Evolutionary conservation across 2,888 invertebrate genomes (phyloP), one percentile per base, ranked within the genome.

Genomic region (Troilus luridus): DNA sequence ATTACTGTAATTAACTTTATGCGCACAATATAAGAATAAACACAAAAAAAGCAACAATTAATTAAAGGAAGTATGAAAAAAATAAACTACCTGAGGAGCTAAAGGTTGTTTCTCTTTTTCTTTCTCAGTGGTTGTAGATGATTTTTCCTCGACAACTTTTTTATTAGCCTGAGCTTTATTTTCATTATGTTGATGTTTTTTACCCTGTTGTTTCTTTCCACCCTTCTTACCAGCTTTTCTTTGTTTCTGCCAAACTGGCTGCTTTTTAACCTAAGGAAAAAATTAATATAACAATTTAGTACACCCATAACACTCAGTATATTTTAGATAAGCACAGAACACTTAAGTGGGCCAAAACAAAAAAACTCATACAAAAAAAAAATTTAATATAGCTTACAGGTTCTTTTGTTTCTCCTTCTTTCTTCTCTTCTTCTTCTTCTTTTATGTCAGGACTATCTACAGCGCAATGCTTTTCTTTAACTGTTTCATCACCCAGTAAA

Each of bases 231-330:
- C 95, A 94, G 95, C 94, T 94, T 96, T 95, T 93, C 96, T 95
- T 94, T 96, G 96, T 93, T 96, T 98, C 93, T 97, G 96, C 98
- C 98, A 98, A 27, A 96, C 96, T 17, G 98, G 97, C 93, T 97
- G 94, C 94, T 90, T 90, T 77, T 90, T 90, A 19, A 60, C n/a
- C 90, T 90, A 59, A 27, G 24, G 17, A 64, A 62, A 72, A 89
- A 24, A 64, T 64, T 17, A 89, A 54, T 14, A 91, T 0, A 27
- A 67, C 12, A 27, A 24, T 14, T 67, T 7, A 67, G 9, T 5
- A 67, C 8, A 67, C 11, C 8, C n/a, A n/a, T n/a, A 64, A 24
- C 0, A 8, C 24, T 62, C 12, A n/a, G n/a, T 1, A 64, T 64
- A 64, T 64, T n/a, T 64, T 64, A 64, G 11, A n/a, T 64, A 64